phyloP scores from a whole-genome alignment of 2,888 invertebrate species.

The Metalampra italica region DNA sequence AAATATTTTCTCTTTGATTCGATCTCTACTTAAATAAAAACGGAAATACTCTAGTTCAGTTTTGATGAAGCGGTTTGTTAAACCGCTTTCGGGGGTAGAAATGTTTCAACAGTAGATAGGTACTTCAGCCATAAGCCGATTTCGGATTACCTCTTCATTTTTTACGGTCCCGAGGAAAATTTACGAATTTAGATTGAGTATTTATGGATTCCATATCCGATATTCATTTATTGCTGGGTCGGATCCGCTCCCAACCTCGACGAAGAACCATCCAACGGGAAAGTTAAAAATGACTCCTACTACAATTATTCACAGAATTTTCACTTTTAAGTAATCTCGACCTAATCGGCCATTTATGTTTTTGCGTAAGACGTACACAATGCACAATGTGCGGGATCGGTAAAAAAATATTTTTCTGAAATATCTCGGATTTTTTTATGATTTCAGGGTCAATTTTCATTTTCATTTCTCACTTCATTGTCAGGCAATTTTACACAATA shows the following conservation, averaged over 20 bases:
- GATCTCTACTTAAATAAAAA: slow-evolving; percentile 10
- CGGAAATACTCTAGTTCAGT: slow-evolving; percentile 21
- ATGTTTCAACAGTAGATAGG: slow-evolving; percentile 41
- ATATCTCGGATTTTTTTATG: too few relatives aligned
- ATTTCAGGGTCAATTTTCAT: too few relatives aligned
- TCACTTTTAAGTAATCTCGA: not conserved
- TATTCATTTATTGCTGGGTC: slow-evolving; percentile 57
- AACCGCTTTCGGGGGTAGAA: slow-evolving; percentile 42
- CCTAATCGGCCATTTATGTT: too few relatives aligned
- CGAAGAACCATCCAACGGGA: slow-evolving; percentile 27
- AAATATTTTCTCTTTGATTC: not conserved
- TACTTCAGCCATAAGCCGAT: slow-evolving; percentile 51
- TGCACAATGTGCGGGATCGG: too few relatives aligned
- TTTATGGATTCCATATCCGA: slow-evolving; percentile 65
- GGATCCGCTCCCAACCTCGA: slow-evolving; percentile 37
- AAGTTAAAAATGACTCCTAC: slow-evolving; percentile 43
- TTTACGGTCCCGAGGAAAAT: slow-evolving; percentile 56
- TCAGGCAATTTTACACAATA: too few relatives aligned
- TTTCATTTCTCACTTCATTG: too few relatives aligned
- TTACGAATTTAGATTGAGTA: slow-evolving; percentile 68
- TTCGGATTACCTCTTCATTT: slow-evolving; percentile 58
- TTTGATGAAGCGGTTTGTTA: slow-evolving; percentile 29
- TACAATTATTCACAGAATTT: slow-evolving; percentile 15
- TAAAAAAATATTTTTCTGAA: too few relatives aligned
- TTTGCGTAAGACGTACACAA: too few relatives aligned